A percentile compares a stretch with the other conserved stretches of the same genome.
phyloP scores from a whole-genome alignment of 1,140 invertebrate genomes.

The Philopotamus ludificatus region DNA sequence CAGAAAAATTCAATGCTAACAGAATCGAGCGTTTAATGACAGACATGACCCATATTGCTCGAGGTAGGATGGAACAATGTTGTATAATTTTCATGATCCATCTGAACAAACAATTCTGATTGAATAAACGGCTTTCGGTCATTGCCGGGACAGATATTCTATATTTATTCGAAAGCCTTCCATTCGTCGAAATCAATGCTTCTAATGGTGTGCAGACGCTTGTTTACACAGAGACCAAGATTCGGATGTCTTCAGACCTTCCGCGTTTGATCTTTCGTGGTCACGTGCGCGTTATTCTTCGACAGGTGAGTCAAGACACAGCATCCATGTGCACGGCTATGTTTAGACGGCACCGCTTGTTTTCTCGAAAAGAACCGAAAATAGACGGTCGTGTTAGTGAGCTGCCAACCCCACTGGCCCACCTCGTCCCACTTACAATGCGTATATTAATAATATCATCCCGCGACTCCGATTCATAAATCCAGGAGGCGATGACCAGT shows the following conservation, averaged over 20 bases:
- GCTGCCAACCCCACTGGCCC: constrained; percentile 3
- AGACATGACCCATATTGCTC: too few species aligned
- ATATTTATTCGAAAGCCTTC: background rate
- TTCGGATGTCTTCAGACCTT: too few species aligned
- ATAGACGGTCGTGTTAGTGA: constrained; percentile 2
- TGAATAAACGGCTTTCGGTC: too few species aligned
- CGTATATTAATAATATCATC: constrained; percentile 3
- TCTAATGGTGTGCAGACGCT: too few species aligned
- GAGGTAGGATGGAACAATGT: too few species aligned
- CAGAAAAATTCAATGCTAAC: too few species aligned
- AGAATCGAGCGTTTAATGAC: too few species aligned
- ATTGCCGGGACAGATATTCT: background rate
- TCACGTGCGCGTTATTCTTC: background rate
- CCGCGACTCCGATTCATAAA: too few species aligned
- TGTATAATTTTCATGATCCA: too few species aligned
- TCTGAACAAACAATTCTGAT: too few species aligned
- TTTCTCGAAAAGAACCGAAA: background rate
- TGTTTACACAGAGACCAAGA: background rate
- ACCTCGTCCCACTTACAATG: background rate
- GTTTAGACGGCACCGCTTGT: constrained; percentile 9
- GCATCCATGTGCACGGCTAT: background rate
- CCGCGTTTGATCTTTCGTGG: background rate
- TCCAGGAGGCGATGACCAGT: too few species aligned
- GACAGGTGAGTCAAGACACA: background rate
- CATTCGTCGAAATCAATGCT: too few species aligned